These are phyloP conservation scores for Camponotus pennsylvanicus DNA, from an alignment of 1,140 invertebrate genomes.

Conservation along the genomic window DNA sequence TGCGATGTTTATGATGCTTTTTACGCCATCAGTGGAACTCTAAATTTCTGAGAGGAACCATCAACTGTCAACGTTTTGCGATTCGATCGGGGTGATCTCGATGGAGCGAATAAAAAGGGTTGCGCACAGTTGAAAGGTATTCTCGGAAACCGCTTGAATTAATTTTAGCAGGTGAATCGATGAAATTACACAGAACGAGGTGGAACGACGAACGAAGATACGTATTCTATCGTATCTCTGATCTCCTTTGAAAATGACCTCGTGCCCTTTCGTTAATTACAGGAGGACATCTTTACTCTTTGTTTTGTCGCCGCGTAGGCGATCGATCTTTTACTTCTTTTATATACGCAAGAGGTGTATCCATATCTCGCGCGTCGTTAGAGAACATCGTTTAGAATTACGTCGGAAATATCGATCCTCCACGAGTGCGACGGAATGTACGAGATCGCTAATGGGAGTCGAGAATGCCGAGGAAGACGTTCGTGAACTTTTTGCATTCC, in stretches of 20 bases:
- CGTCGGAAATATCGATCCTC: constrained; percentile 29
- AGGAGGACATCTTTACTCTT: constrained; percentile 49
- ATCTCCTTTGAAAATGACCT: constrained; percentile 48
- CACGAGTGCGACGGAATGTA: constrained; percentile 32
- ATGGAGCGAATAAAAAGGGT: constrained; percentile 46
- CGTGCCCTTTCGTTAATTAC: constrained; percentile 43
- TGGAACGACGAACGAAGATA: constrained; percentile 16
- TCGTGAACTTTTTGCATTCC: neutral
- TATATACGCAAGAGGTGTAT: constrained; percentile 1
- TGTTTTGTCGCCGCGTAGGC: constrained; percentile 37
- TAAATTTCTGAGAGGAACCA: constrained; percentile 15
- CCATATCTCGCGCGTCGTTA: neutral
- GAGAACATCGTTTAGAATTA: constrained; percentile 35
- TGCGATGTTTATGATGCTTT: neutral
- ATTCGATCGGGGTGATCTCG: constrained; percentile 23
- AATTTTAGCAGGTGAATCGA: constrained; percentile 55
- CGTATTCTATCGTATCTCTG: constrained; percentile 34
- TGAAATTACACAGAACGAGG: constrained; percentile 41
- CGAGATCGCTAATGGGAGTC: neutral
- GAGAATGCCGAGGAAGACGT: neutral
- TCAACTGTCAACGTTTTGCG: neutral
- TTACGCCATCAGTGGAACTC: constrained; percentile 15
- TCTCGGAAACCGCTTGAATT: constrained; percentile 41
- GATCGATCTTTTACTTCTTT: constrained; percentile 51
- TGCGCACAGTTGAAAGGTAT: constrained; percentile 49